Base-by-base conservation (phyloP, 2,113 vertebrate genomes). In the Pardalotus punctatus region DNA sequence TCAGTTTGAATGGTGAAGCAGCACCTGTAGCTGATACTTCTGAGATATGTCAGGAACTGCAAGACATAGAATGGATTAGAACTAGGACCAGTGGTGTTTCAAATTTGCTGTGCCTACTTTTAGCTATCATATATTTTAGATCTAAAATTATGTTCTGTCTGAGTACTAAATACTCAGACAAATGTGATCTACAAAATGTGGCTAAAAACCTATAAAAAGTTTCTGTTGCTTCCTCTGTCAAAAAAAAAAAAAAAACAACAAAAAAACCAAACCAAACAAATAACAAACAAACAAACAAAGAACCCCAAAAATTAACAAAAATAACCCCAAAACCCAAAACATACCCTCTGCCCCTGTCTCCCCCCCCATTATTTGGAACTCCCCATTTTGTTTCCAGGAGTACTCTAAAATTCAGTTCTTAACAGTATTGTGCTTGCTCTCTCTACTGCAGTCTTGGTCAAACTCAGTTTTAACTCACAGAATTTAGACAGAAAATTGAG, bases 271-370 rank as follows among this genome's bases (percentile, higher is more conserved):
- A n/a, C n/a, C n/a, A n/a, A n/a, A n/a, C n/a, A n/a, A n/a, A n/a
- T n/a, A n/a, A n/a, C n/a, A n/a, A n/a, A n/a, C n/a, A n/a, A n/a
- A n/a, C n/a, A n/a, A n/a, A n/a, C n/a, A n/a, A n/a, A n/a, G n/a
- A n/a, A n/a, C n/a, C n/a, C n/a, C n/a, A 43, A 14, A n/a, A 31
- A 16, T 38, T 11, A n/a, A 31, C 11, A 16, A 6, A 35, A 40
- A 47, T n/a, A 14, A 1, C 4, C 14, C 5, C 19, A 22, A 47
- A 8, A 14, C 12, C 15, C 3, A 9, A 54, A 43, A 28, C 11
- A 56, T 1, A 2, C 2, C 27, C 18, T 3, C 3, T 16, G 12
- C 5, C 6, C 12, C 10, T 29, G 25, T 1, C 17, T 43, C 42
- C 42, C 42, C 42, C 42, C 16, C 29, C n/a, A 9, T 67, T 36